Evolutionary conservation across 2,888 invertebrate genomes (phyloP).

Genomic region (Siphlonurus alternatus): DNA sequence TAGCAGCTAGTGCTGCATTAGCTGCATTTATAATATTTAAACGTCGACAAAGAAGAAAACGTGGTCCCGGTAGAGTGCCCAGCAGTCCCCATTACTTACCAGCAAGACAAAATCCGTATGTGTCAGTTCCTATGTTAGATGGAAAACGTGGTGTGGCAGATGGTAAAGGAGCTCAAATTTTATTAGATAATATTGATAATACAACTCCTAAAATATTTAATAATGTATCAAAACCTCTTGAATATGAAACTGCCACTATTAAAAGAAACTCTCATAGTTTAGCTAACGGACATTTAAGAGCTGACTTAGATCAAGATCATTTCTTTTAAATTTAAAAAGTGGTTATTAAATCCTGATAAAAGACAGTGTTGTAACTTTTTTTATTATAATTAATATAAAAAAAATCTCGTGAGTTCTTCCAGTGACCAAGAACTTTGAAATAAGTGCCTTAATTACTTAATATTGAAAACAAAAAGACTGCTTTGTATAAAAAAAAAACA

Average conservation of each 20-base stretch:
- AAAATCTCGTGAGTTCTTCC: not conserved
- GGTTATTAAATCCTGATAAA: too few species aligned
- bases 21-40: conserved; percentile 21
- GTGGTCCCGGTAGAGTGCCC: conserved; percentile 31
- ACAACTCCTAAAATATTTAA: conserved; percentile 49
- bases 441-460: too few species aligned
- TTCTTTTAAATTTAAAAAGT: conserved; percentile 33
- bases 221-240: conserved; percentile 41
- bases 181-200: conserved; percentile 24
- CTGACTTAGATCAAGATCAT: conserved; percentile 46
- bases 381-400: not conserved
- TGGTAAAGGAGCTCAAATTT: conserved; percentile 32
- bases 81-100: conserved; percentile 69
- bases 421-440: too few species aligned
- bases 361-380: too few species aligned
- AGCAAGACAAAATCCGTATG: conserved; percentile 67
- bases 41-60: conserved; percentile 16
- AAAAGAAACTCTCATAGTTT: conserved; percentile 53
- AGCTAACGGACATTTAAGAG: conserved; percentile 39
- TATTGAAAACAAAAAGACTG: too few species aligned
- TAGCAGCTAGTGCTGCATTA: not conserved
- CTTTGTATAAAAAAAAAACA: too few species aligned
- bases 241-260: conserved; percentile 62
- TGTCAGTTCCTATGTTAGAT: conserved; percentile 65
- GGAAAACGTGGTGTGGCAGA: conserved; percentile 20